These are phyloP conservation scores for Hyphantria cunea DNA, from an alignment of 1,140 invertebrate species.

Conservation along the genomic window DNA sequence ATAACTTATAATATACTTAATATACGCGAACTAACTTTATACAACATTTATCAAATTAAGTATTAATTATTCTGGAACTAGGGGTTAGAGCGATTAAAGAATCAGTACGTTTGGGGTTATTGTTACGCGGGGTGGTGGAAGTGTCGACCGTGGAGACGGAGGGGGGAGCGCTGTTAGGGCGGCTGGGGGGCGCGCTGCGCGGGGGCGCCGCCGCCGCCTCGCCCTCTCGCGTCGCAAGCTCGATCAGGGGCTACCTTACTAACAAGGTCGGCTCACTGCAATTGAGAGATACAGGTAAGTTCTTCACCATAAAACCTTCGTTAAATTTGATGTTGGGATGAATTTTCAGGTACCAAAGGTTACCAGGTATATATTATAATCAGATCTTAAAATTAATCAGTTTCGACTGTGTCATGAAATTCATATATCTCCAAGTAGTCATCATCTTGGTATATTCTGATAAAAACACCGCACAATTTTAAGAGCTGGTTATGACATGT, in stretches of 20 bases:
- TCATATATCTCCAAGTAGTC: no score
- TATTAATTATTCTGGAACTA: neutral
- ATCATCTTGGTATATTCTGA: no score
- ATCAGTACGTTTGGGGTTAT: conserved; percentile 2
- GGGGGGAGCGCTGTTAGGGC: conserved; percentile 76
- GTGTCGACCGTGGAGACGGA: conserved; percentile 81
- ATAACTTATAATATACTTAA: neutral
- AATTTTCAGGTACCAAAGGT: no score
- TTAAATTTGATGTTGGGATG: no score
- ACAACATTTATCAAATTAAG: neutral
- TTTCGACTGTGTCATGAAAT: no score
- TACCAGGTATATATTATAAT: no score
- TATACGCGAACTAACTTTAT: conserved; percentile 1
- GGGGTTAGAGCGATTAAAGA: neutral
- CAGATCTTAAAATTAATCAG: no score
- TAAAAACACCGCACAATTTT: no score
- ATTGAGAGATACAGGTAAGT: conserved; percentile 72
- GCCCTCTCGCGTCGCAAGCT: conserved; percentile 68
- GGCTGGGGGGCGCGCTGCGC: conserved; percentile 77
- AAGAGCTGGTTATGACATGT: no score
- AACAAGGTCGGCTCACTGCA: conserved; percentile 74
- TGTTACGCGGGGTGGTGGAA: conserved; percentile 1
- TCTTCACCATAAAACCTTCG: neutral
- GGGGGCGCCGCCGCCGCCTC: conserved; percentile 79
- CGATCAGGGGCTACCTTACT: conserved; percentile 70